Conservation (phyloP, 2,888 invertebrate genomes). For the Trichacis sp. region DNA sequence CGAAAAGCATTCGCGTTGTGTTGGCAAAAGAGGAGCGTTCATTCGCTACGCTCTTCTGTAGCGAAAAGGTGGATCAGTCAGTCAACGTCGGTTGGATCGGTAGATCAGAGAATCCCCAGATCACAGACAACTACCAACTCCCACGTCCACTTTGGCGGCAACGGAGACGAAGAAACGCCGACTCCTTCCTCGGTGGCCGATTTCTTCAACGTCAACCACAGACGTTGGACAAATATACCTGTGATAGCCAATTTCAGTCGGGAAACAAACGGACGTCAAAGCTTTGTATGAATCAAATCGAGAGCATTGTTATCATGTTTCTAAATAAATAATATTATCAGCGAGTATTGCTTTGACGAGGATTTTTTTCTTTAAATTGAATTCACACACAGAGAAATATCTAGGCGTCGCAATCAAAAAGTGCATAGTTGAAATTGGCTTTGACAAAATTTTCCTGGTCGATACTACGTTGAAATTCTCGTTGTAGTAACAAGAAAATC, state of each 20-base stretch:
- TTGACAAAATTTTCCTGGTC: too few relatives aligned
- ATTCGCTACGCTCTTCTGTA: constrained; percentile 29
- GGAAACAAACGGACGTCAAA: constrained; percentile 4
- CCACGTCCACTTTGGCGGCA: constrained; percentile 29
- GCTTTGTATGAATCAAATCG: too few relatives aligned
- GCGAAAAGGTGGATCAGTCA: constrained; percentile 40
- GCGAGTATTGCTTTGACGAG: too few relatives aligned
- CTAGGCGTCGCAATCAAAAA: too few relatives aligned
- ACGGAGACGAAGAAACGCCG: constrained; percentile 30
- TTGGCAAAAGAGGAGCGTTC: constrained; percentile 24
- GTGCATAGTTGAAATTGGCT: neutral
- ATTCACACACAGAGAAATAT: too few relatives aligned
- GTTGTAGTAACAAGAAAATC: too few relatives aligned
- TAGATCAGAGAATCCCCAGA: constrained; percentile 42
- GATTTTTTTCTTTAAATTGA: too few relatives aligned
- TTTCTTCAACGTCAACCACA: constrained; percentile 34
- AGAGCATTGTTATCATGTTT: too few relatives aligned
- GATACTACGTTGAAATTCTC: too few relatives aligned
- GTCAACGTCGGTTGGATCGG: constrained; percentile 41
- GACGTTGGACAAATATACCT: constrained; percentile 33
- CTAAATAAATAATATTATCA: too few relatives aligned
- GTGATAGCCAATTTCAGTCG: constrained; percentile 23
- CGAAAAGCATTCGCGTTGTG: constrained; percentile 8
- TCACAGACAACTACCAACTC: constrained; percentile 33
- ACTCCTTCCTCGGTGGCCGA: constrained; percentile 36